phyloP scores from a whole-genome alignment of 92 coral and sea anemone species.

The Nematostella vectensis region DNA sequence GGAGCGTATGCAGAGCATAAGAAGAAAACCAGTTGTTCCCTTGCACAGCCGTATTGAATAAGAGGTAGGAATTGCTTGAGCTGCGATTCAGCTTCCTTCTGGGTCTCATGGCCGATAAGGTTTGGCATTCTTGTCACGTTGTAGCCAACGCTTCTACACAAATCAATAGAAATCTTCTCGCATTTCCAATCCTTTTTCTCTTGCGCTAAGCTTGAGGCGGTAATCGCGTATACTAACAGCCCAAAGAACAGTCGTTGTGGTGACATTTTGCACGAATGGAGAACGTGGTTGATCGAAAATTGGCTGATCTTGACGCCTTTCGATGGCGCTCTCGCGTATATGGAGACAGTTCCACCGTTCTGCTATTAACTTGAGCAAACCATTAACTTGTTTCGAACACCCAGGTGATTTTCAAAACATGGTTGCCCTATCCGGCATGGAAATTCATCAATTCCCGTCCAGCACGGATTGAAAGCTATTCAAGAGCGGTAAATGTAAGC shows the following conservation, averaged over 20 bases:
- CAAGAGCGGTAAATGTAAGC: slow-evolving; percentile 48
- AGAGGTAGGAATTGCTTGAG: slow-evolving; percentile 53
- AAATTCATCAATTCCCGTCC: no score
- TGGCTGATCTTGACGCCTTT: no score
- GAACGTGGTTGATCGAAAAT: no score
- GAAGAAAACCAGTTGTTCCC: slow-evolving; percentile 68
- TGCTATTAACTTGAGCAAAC: neutral
- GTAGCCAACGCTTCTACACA: slow-evolving; percentile 65
- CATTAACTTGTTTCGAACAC: neutral
- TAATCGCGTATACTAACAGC: slow-evolving; percentile 7
- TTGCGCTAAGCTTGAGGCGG: slow-evolving; percentile 23
- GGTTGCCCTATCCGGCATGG: no score
- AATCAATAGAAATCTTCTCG: slow-evolving; percentile 48
- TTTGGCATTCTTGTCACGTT: slow-evolving; percentile 91
- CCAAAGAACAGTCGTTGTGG: neutral
- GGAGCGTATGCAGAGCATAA: slow-evolving; percentile 94
- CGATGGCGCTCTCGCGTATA: no score
- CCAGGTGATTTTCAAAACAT: slow-evolving; percentile 8
- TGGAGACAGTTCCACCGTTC: neutral
- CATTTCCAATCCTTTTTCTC: slow-evolving; percentile 58
- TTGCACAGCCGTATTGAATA: slow-evolving; percentile 64
- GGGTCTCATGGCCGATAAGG: slow-evolving; percentile 68
- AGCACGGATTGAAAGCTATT: slow-evolving; percentile 36
- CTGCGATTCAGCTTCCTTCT: slow-evolving; percentile 57
- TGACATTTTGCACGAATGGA: neutral